These are phyloP conservation scores for Alitta virens DNA, from an alignment of 2,888 invertebrate species.

Conservation along the genomic window DNA sequence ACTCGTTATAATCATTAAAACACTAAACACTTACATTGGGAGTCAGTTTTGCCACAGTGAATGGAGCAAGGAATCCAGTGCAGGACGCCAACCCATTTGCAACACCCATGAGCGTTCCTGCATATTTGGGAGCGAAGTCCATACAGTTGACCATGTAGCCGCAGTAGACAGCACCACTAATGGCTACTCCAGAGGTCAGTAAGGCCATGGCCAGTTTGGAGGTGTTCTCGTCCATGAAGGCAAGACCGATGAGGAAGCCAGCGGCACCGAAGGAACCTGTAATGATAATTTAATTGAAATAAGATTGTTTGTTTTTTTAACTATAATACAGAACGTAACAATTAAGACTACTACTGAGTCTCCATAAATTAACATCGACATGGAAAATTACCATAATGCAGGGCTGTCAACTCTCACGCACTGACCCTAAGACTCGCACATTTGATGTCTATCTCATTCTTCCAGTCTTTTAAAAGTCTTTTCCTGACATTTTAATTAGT, in stretches of 20 bases:
- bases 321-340: no score
- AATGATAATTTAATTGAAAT: no score
- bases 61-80: slow-evolving; percentile 53
- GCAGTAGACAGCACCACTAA: slow-evolving; percentile 49
- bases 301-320: no score
- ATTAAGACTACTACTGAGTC: no score
- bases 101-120: slow-evolving; percentile 54
- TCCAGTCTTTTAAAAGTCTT: no score
- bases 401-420: no score
- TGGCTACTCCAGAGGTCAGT: slow-evolving; percentile 44
- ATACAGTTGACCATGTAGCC: slow-evolving; percentile 56
- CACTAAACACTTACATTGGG: slow-evolving; percentile 26
- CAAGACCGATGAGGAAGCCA: slow-evolving; percentile 44
- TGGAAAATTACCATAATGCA: no score
- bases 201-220: slow-evolving; percentile 43
- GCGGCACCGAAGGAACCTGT: slow-evolving; percentile 51
- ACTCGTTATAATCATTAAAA: not conserved
- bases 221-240: slow-evolving; percentile 49
- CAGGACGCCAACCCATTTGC: slow-evolving; percentile 54
- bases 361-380: no score
- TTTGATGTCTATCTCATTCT: no score
- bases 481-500: no score
- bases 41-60: slow-evolving; percentile 48
- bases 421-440: no score
- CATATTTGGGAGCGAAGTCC: slow-evolving; percentile 55